These are phyloP conservation scores for Helicoverpa armigera DNA, from an alignment of 1,140 invertebrate species.

Conservation along the genomic window DNA sequence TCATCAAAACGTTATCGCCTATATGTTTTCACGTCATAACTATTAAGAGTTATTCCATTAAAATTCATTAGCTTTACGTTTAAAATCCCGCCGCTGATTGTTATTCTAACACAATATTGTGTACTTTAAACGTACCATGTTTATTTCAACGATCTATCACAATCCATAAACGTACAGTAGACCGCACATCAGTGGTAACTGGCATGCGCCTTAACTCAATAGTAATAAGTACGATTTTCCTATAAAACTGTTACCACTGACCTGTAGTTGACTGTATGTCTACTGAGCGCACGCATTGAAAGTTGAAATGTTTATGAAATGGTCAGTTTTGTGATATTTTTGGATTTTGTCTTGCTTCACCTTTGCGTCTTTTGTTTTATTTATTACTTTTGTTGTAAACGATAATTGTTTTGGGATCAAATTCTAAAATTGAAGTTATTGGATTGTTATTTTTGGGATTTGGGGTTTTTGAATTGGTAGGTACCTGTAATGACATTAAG, in stretches of 20 bases:
- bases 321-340: constrained; percentile 22
- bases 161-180: constrained; percentile 10
- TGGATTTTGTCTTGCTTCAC: constrained; percentile 1
- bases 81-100: constrained; percentile 2
- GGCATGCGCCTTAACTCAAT: too few species aligned
- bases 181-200: too few species aligned
- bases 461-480: not conserved
- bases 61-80: constrained; percentile 16
- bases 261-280: not conserved
- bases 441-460: not conserved
- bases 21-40: not conserved
- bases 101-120: constrained; percentile 32
- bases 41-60: not conserved
- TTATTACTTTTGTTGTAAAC: not conserved
- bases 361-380: not conserved
- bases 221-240: too few species aligned
- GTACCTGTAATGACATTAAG: too few species aligned
- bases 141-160: constrained; percentile 35
- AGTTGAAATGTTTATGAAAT: constrained; percentile 42
- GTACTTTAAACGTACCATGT: constrained; percentile 9
- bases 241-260: too few species aligned
- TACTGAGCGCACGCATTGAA: constrained; percentile 26
- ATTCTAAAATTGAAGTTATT: too few species aligned
- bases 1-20: not conserved
- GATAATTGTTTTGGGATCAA: constrained; percentile 3